Percentiles rank a stretch among this genome's conserved stretches.
Conservation (phyloP, 2,888 invertebrate species). For the Drosophila subquinaria region DNA sequence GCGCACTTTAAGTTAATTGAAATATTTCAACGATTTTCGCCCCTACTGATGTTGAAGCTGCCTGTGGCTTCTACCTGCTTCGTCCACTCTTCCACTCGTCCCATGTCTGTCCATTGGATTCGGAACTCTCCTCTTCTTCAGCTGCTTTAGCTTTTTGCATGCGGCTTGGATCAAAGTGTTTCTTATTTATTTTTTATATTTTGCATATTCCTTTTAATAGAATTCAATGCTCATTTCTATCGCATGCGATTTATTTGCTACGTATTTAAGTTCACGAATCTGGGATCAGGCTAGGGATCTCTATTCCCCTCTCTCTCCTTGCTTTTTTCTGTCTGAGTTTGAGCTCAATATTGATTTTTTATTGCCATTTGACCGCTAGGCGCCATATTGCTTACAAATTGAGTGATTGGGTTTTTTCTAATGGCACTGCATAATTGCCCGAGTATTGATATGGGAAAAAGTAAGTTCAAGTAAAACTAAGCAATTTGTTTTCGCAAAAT, state of each 20-base stretch:
- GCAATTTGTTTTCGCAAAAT: constrained; percentile 29
- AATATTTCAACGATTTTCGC: constrained; percentile 84
- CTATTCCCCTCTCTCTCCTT: not conserved
- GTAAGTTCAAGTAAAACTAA: constrained; percentile 4
- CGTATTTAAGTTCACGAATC: constrained; percentile 76
- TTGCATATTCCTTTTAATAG: constrained; percentile 83
- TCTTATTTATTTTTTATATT: constrained; percentile 40
- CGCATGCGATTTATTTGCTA: constrained; percentile 84
- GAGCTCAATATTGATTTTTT: constrained; percentile 79
- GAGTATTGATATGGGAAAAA: constrained; percentile 69
- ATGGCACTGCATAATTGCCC: constrained; percentile 20
- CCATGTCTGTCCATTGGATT: constrained; percentile 34
- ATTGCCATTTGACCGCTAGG: constrained; percentile 84
- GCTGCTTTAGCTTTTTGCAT: constrained; percentile 30
- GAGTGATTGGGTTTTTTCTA: constrained; percentile 67
- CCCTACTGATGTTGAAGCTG: constrained; percentile 55
- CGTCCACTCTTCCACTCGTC: constrained; percentile 15
- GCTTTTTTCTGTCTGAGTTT: constrained; percentile 13
- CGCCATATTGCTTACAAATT: constrained; percentile 81
- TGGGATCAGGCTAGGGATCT: constrained; percentile 17
- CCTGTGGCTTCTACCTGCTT: constrained; percentile 73
- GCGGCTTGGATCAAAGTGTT: constrained; percentile 79
- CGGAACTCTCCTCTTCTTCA: constrained; percentile 26
- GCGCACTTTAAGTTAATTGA: constrained; percentile 84
- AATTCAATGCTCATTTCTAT: constrained; percentile 84